Percentiles rank a stretch among this genome's conserved stretches.
Evolutionary conservation across 1,140 invertebrate genomes (phyloP).

Genomic region (Periplaneta americana): DNA sequence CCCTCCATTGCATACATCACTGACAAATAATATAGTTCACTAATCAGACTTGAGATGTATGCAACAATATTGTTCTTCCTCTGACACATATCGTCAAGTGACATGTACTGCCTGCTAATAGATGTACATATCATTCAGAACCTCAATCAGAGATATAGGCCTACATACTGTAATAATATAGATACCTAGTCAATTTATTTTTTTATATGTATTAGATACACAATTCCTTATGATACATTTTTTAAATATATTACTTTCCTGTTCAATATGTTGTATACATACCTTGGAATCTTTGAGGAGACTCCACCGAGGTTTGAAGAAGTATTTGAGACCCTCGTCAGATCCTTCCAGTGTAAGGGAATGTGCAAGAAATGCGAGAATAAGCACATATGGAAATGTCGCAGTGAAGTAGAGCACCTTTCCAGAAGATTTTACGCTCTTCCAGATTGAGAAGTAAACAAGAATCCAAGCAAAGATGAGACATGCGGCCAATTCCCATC

Average conservation of each 20-base stretch:
- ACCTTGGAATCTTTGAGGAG: conserved; percentile 76
- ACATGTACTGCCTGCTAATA: too few species aligned
- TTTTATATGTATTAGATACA: too few species aligned
- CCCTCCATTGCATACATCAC: too few species aligned
- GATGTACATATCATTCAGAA: too few species aligned
- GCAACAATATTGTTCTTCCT: too few species aligned
- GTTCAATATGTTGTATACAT: conserved; percentile 13
- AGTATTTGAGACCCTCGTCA: conserved; percentile 69
- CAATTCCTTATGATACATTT: too few species aligned
- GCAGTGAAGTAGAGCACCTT: conserved; percentile 80
- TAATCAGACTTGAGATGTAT: too few species aligned
- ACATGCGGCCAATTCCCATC: conserved; percentile 83
- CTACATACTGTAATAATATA: too few species aligned
- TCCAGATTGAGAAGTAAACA: conserved; percentile 91
- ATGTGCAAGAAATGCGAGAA: conserved; percentile 72
- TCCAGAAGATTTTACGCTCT: conserved; percentile 82
- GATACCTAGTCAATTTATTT: too few species aligned
- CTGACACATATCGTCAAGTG: too few species aligned
- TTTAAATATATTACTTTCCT: conserved; percentile 6
- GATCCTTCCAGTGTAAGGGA: conserved; percentile 78
- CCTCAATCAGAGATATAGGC: too few species aligned
- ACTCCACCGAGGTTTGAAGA: conserved; percentile 84
- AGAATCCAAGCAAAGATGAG: conserved; percentile 82
- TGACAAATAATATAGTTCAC: too few species aligned
- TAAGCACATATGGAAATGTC: conserved; percentile 75